Conservation (phyloP, 53 echinoderm and acorn worm species). For the Stichopus horrens region DNA sequence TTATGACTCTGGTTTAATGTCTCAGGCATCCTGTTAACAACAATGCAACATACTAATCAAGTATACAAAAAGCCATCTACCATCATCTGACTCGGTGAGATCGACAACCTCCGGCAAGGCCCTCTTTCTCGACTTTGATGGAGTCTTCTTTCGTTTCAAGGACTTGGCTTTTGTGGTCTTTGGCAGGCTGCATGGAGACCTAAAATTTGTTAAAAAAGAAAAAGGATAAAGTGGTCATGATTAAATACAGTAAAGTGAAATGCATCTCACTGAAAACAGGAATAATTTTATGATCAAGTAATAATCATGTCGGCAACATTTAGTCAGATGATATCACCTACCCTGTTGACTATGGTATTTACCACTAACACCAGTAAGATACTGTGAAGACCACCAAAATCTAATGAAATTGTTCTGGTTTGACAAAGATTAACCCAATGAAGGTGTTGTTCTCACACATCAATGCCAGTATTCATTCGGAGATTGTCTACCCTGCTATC, state of each 20-base stretch:
- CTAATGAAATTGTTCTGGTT: too few relatives aligned
- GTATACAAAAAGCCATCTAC: conserved; percentile 41
- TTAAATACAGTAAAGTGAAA: not conserved
- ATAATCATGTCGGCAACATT: not conserved
- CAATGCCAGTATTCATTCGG: too few relatives aligned
- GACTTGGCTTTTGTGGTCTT: conserved; percentile 42
- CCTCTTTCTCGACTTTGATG: conserved; percentile 43
- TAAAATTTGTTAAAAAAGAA: not conserved
- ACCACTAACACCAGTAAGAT: too few relatives aligned
- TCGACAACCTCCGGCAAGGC: conserved; percentile 74
- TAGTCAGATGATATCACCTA: too few relatives aligned
- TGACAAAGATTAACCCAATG: too few relatives aligned
- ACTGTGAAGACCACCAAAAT: too few relatives aligned
- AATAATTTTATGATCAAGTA: not conserved
- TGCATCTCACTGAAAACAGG: not conserved
- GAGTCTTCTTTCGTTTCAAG: conserved; percentile 38
- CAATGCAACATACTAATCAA: too few relatives aligned
- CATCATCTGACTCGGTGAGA: conserved; percentile 92
- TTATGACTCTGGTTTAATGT: too few relatives aligned
- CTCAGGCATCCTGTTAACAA: too few relatives aligned
- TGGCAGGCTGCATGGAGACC: conserved; percentile 36
- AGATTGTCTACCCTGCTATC: too few relatives aligned
- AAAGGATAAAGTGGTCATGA: not conserved
- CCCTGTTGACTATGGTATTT: too few relatives aligned
- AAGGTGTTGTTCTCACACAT: too few relatives aligned